Base-by-base conservation (phyloP, 2,888 invertebrate species). In the Ophioninae sp. region DNA sequence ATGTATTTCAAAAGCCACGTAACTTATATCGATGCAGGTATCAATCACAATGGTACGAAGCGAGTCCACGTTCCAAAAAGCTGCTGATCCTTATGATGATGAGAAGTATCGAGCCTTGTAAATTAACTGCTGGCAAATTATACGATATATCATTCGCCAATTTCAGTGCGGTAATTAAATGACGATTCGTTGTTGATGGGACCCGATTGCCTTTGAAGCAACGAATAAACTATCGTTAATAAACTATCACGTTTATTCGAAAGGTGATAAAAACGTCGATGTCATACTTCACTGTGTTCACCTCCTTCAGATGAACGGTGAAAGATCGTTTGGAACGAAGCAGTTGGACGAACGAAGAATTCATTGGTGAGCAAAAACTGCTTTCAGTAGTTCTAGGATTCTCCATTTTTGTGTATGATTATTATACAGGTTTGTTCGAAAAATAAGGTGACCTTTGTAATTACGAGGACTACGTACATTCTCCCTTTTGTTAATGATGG, bases 231-330 rank as follows among this genome's bases (percentile, higher is more conserved):
- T 20, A 59, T 23, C 44, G 44, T n/a, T n/a, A 20, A 10, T 21
- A 7, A 5, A 6, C 2, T 62, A 37, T 68, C 23, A 7, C 23
- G 2, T 74, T 62, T 83, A 6, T 50, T 41, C 78, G 30, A 6
- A 85, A 90, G 90, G 87, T 90, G 17, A 73, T 87, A 23, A 86
- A 86, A 50, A 87, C 89, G 2, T 88, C 89, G 2, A 87, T 90
- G 77, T 90, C 90, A 37, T 90, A 89, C 77, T 88, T 88, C 70
- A 90, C 89, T 39, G n/a, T 87, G 84, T 72, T 90, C 86, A 37
- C 72, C 86, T 64, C 87, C 86, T 65, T 88, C 82, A 86, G 73
- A 83, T 83, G 75, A 83, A 72, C 39, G 37, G 39, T 13, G 20
- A 3, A 20, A 50, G 50, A 50, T 6, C 17, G 13, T 13, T 50